phyloP scores from a whole-genome alignment of 37 sponge, comb jelly and placozoan genomes.

The Mnemiopsis leidyi region DNA sequence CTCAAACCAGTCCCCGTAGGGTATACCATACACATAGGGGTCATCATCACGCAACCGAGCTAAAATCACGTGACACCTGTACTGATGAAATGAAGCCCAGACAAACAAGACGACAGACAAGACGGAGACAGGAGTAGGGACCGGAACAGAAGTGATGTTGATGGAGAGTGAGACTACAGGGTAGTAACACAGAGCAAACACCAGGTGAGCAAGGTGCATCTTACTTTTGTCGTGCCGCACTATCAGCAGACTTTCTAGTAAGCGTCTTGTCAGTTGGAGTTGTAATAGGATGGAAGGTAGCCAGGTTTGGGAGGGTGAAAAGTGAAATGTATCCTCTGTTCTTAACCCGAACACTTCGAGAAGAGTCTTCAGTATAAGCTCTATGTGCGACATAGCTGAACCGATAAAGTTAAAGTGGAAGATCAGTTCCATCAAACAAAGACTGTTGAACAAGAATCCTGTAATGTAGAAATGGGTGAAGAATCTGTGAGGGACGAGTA shows the following conservation, averaged over 20 bases:
- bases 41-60: neutral
- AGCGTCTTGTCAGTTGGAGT: neutral
- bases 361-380: neutral
- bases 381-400: neutral
- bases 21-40: neutral
- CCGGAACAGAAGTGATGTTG: neutral
- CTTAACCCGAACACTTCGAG: neutral
- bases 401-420: neutral
- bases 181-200: slow-evolving; percentile 60
- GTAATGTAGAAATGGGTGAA: slow-evolving; percentile 48
- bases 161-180: slow-evolving; percentile 44
- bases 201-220: slow-evolving; percentile 25
- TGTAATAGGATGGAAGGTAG: neutral
- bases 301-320: neutral
- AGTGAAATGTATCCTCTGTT: neutral
- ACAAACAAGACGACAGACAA: neutral
- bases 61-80: slow-evolving; percentile 31
- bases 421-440: neutral
- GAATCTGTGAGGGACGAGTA: slow-evolving; percentile 46
- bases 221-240: neutral
- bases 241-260: neutral
- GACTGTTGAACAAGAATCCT: slow-evolving; percentile 22
- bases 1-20: slow-evolving; percentile 33
- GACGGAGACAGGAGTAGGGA: neutral
- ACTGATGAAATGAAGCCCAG: slow-evolving; percentile 65